phyloP scores from a whole-genome alignment of 2,888 invertebrate genomes.

The Philhelius pedissequus region DNA sequence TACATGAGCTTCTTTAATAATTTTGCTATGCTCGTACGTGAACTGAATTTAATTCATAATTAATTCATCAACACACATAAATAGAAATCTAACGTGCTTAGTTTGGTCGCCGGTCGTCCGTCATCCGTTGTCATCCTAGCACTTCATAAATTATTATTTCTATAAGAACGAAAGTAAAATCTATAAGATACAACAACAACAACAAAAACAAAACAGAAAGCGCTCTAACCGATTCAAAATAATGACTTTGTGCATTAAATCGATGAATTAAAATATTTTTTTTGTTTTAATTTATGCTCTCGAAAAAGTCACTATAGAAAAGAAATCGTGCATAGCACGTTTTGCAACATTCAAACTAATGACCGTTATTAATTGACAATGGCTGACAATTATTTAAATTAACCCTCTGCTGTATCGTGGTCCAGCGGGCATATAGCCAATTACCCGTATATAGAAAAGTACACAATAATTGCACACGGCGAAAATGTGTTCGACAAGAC shows the following conservation, averaged over 20 bases:
- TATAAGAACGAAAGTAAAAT: constrained; percentile 54
- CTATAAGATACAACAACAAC: neutral
- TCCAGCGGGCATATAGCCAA: constrained; percentile 36
- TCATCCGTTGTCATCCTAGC: constrained; percentile 4
- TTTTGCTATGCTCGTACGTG: constrained; percentile 3
- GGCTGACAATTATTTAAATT: constrained; percentile 66
- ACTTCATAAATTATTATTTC: constrained; percentile 38
- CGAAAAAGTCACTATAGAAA: neutral
- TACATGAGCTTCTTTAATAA: neutral
- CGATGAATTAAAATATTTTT: neutral
- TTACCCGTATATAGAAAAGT: constrained; percentile 20
- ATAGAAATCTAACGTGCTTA: constrained; percentile 43
- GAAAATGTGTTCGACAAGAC: constrained; percentile 44
- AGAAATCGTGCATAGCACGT: constrained; percentile 40
- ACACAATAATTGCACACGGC: constrained; percentile 46
- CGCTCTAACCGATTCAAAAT: neutral
- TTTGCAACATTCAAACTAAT: constrained; percentile 57
- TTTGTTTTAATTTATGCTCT: neutral
- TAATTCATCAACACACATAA: constrained; percentile 23
- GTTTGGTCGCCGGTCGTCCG: neutral
- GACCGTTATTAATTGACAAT: constrained; percentile 65
- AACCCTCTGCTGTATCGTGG: constrained; percentile 39
- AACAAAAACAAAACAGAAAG: constrained; percentile 3
- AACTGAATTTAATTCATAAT: constrained; percentile 42
- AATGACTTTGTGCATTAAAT: neutral